Conservation (phyloP, 2,888 invertebrate genomes). For the Eupithecia tripunctaria region DNA sequence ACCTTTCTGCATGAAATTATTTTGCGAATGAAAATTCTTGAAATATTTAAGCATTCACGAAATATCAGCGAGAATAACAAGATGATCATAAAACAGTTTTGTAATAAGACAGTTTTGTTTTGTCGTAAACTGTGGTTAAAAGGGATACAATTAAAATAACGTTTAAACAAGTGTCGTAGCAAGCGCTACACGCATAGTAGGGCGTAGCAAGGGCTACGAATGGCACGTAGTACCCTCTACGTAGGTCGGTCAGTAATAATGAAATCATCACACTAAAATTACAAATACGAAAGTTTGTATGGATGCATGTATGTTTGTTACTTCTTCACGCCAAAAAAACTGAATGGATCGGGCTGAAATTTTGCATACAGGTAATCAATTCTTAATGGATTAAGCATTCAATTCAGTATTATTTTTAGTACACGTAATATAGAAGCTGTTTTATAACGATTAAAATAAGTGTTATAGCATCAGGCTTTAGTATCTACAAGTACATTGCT, state of each 20-base stretch:
- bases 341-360: too few relatives aligned
- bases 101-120: not conserved
- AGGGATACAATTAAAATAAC: not conserved
- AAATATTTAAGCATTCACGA: not conserved
- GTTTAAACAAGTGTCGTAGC: not conserved
- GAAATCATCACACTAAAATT: too few relatives aligned
- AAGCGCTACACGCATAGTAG: not conserved
- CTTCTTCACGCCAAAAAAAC: too few relatives aligned
- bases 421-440: not conserved
- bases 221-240: constrained; percentile 4
- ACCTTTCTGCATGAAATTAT: not conserved
- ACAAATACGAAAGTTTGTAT: too few relatives aligned
- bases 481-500: constrained; percentile 17
- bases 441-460: not conserved
- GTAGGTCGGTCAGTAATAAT: not conserved
- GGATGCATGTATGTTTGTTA: too few relatives aligned
- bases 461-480: not conserved
- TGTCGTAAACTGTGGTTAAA: not conserved
- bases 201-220: constrained; percentile 6
- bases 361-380: too few relatives aligned
- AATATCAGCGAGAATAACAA: not conserved
- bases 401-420: not conserved
- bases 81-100: not conserved
- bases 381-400: not conserved
- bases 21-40: not conserved